Percentiles rank a stretch among this genome's conserved stretches.
Conservation (phyloP, 2,113 vertebrate genomes). For the Rhombomys opimus region DNA sequence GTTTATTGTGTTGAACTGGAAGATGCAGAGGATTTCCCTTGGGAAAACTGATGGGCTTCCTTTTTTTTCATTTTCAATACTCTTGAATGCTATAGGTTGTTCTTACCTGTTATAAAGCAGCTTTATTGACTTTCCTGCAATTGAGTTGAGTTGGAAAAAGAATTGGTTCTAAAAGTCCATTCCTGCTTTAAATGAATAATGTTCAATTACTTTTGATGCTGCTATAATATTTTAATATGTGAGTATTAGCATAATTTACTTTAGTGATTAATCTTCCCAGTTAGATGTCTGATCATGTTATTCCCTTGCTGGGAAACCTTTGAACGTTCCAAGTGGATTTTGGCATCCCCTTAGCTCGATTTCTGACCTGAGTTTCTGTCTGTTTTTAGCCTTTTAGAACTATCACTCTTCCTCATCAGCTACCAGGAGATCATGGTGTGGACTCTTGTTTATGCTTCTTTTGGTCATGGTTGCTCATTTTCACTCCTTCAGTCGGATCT, state of each 20-base stretch:
- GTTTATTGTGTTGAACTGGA: neutral
- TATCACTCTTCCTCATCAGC: neutral
- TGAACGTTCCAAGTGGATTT: conserved; percentile 19
- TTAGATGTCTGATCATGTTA: neutral
- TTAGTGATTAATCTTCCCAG: conserved; percentile 45
- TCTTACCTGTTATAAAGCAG: conserved; percentile 27
- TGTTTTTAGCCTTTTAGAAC: neutral
- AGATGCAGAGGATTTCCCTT: neutral
- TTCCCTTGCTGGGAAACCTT: neutral
- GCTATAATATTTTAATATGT: conserved; percentile 41
- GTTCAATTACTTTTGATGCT: conserved; percentile 61
- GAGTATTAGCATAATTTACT: conserved; percentile 33
- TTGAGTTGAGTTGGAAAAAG: conserved; percentile 52
- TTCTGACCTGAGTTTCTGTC: neutral
- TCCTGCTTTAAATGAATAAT: conserved; percentile 31
- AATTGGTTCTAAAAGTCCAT: conserved; percentile 51
- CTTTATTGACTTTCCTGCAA: conserved; percentile 41
- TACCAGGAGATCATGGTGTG: neutral
- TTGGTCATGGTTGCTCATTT: neutral
- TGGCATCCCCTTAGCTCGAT: neutral
- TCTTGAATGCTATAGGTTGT: conserved; percentile 2
- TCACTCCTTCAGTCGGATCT: neutral
- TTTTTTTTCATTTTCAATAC: neutral
- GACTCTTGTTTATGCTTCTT: rapidly evolving
- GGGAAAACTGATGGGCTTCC: neutral